phyloP scores from a whole-genome alignment of 2,113 vertebrate species.

The Xiphophorus couchianus region DNA sequence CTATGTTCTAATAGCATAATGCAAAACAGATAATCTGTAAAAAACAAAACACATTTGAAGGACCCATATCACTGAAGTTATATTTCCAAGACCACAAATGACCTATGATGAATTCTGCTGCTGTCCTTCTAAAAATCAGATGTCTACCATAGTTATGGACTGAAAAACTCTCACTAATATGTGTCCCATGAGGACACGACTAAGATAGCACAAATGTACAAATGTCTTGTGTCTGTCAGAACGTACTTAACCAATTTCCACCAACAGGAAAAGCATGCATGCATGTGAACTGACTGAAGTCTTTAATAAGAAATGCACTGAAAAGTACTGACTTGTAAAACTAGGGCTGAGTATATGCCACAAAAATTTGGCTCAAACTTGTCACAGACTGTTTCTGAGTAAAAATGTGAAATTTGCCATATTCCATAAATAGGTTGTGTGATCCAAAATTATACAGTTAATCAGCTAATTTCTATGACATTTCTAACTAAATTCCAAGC shows the following conservation, averaged over 20 bases:
- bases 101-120: background rate
- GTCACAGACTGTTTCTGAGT: constrained; percentile 23
- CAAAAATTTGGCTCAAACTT: constrained; percentile 29
- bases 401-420: constrained; percentile 20
- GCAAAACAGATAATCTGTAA: too few species aligned
- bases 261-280: constrained; percentile 52
- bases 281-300: constrained; percentile 43
- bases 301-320: constrained; percentile 15
- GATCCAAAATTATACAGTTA: constrained; percentile 14
- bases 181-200: constrained; percentile 12
- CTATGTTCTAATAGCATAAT: too few species aligned
- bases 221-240: constrained; percentile 8
- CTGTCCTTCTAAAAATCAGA: background rate
- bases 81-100: background rate
- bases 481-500: background rate
- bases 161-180: background rate
- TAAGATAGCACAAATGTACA: background rate
- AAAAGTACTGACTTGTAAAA: constrained; percentile 39
- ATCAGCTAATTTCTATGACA: background rate
- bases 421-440: constrained; percentile 41
- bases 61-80: too few species aligned
- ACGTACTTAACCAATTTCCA: constrained; percentile 50
- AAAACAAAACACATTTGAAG: too few species aligned
- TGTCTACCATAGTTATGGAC: background rate
- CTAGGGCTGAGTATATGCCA: constrained; percentile 40